Percentiles rank a stretch among this genome's conserved stretches.
Evolutionary conservation across 2,797 vertebrate species (phyloP).

Genomic region (Lutjanus argentimaculatus): DNA sequence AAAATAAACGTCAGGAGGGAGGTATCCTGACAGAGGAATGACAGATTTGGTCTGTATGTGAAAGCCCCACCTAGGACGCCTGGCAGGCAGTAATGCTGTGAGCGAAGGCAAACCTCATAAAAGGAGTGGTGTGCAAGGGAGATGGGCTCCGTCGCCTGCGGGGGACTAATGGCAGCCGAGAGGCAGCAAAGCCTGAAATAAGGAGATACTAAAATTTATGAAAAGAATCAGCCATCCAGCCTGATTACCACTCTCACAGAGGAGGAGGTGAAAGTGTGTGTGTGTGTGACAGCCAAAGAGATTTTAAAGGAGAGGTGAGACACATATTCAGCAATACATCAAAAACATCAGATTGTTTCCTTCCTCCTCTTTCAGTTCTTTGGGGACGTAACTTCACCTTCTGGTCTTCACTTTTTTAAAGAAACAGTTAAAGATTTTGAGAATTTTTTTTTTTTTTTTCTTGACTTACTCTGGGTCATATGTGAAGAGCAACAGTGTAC

Average conservation of each 20-base stretch:
- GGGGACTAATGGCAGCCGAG: slow-evolving; percentile 80
- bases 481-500: background rate
- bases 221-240: slow-evolving; percentile 79
- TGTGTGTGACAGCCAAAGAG: slow-evolving; percentile 29
- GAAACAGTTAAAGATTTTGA: background rate
- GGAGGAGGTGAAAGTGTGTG: slow-evolving; percentile 26
- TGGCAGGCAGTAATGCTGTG: slow-evolving; percentile 69
- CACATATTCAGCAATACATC: slow-evolving; percentile 33
- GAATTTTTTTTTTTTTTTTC: too few relatives aligned
- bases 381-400: slow-evolving; percentile 12
- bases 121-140: slow-evolving; percentile 67
- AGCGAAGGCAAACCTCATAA: slow-evolving; percentile 78
- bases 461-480: background rate
- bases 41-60: slow-evolving; percentile 70
- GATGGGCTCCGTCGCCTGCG: slow-evolving; percentile 72
- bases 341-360: slow-evolving; percentile 36
- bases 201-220: slow-evolving; percentile 82
- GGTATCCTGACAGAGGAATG: slow-evolving; percentile 68
- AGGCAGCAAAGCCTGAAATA: slow-evolving; percentile 85
- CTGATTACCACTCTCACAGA: slow-evolving; percentile 73
- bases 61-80: slow-evolving; percentile 69
- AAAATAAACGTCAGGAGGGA: slow-evolving; percentile 66
- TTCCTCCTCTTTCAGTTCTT: slow-evolving; percentile 17
- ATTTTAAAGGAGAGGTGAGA: slow-evolving; percentile 60
- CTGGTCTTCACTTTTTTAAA: slow-evolving; percentile 15